Percentiles rank a stretch among this genome's conserved stretches.
These are phyloP conservation scores for Drosophila cyrtoloma DNA, from an alignment of 2,888 invertebrate species.

Conservation along the genomic window DNA sequence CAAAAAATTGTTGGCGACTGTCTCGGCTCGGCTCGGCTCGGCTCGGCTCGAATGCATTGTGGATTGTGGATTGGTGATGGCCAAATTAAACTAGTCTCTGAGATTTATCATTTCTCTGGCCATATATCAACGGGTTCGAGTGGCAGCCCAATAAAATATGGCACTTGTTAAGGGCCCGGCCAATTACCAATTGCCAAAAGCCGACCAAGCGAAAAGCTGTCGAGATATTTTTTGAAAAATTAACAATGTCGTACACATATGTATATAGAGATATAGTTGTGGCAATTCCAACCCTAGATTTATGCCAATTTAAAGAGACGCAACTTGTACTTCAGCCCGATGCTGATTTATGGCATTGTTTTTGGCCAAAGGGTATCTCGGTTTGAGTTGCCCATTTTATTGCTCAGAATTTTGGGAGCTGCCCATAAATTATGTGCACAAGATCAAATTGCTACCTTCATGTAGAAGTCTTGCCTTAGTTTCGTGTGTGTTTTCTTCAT, in stretches of 20 bases:
- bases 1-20: constrained; percentile 56
- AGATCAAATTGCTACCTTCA: constrained; percentile 82
- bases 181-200: constrained; percentile 65
- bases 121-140: constrained; percentile 70
- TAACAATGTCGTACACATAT: constrained; percentile 53
- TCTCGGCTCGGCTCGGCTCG: too few relatives aligned
- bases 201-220: constrained; percentile 66
- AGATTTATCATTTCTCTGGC: constrained; percentile 71
- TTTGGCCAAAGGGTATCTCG: constrained; percentile 26
- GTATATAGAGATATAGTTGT: constrained; percentile 31
- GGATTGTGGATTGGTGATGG: constrained; percentile 24
- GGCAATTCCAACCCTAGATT: constrained; percentile 55
- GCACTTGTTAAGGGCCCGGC: constrained; percentile 69
- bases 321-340: constrained; percentile 52
- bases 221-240: constrained; percentile 79
- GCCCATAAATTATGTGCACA: constrained; percentile 69
- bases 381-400: background rate
- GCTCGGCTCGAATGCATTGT: constrained; percentile 26
- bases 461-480: constrained; percentile 42
- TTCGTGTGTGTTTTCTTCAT: constrained; percentile 50
- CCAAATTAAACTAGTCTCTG: constrained; percentile 69
- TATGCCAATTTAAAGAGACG: constrained; percentile 75
- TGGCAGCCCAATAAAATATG: constrained; percentile 80
- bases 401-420: background rate
- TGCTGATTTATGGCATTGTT: constrained; percentile 69